Evolutionary conservation across 35 echinoderm and acorn worm species (phyloP).

Genomic region (Nesometra sesokonis): DNA sequence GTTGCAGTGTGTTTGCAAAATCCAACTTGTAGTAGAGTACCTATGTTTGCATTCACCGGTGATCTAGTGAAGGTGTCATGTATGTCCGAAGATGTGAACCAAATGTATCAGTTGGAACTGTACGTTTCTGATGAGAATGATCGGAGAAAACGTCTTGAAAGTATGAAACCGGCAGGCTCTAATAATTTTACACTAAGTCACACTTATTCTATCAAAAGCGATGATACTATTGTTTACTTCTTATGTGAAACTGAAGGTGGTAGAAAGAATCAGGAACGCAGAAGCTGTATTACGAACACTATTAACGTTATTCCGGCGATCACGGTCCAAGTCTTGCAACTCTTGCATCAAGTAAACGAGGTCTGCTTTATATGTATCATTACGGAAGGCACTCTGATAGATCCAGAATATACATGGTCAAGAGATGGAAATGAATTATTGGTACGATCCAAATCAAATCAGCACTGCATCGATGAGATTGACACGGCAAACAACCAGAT

Average conservation of each 20-base stretch:
- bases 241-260: background rate
- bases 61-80: background rate
- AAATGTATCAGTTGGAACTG: background rate
- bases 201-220: background rate
- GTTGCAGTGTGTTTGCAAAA: background rate
- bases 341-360: background rate
- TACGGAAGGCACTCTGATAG: background rate
- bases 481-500: background rate
- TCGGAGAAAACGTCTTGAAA: background rate
- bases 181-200: background rate
- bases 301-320: background rate
- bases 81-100: background rate
- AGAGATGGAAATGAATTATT: background rate
- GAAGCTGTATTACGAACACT: background rate
- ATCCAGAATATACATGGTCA: background rate
- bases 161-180: background rate
- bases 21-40: background rate
- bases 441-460: background rate
- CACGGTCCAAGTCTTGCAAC: background rate
- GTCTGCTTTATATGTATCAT: background rate
- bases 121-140: background rate
- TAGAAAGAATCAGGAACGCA: background rate
- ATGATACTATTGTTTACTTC: background rate
- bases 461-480: background rate
- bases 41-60: background rate